These are phyloP conservation scores for Calypte anna DNA, from an alignment of 2,113 vertebrate genomes.

Conservation along the genomic window DNA sequence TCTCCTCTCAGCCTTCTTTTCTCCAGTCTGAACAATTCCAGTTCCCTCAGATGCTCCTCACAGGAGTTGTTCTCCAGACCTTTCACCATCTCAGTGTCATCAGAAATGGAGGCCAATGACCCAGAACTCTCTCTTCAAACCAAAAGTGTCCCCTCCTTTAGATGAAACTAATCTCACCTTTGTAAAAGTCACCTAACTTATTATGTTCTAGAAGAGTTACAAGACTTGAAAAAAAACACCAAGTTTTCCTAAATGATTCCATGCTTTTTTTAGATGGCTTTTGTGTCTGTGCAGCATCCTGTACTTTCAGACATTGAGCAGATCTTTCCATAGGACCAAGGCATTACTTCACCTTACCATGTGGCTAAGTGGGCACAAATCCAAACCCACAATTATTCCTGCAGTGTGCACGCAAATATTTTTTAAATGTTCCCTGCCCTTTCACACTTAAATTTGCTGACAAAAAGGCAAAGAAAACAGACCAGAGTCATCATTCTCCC, in stretches of 20 bases:
- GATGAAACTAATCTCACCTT: neutral
- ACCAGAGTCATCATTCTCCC: neutral
- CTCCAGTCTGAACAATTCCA: too few relatives aligned
- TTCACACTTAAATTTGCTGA: neutral
- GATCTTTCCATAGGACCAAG: neutral
- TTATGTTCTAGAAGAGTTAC: neutral
- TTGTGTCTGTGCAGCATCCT: neutral
- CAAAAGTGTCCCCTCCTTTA: neutral
- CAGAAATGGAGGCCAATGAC: too few relatives aligned
- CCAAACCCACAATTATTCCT: neutral
- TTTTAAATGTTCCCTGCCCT: neutral
- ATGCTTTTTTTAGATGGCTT: neutral
- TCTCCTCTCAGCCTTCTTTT: too few relatives aligned
- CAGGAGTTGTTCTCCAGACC: too few relatives aligned
- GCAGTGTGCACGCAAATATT: neutral
- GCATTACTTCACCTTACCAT: neutral
- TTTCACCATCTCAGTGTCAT: too few relatives aligned
- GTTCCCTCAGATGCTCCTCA: too few relatives aligned
- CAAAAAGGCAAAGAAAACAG: neutral
- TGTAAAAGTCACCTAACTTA: neutral
- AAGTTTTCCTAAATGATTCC: neutral
- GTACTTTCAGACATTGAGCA: neutral
- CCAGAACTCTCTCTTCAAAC: neutral
- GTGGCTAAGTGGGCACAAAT: neutral
- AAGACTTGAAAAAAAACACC: neutral